Percentiles rank a stretch among this genome's conserved stretches.
Evolutionary conservation across 2,113 vertebrate genomes (phyloP).

Genomic region (Lanius ludovicianus): DNA sequence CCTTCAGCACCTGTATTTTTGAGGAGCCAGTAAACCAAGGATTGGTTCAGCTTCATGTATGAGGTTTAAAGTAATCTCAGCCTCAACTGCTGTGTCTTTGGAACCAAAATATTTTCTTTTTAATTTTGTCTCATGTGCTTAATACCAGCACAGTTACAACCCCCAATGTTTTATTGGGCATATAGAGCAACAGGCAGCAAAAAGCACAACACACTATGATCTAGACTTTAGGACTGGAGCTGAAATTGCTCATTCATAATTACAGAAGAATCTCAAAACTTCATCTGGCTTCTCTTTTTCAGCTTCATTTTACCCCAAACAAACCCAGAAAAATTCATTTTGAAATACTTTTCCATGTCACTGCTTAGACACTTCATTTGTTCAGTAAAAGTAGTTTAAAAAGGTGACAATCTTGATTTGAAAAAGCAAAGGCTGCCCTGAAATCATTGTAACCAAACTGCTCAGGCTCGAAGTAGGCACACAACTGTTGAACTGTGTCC

Average conservation of each 20-base stretch:
- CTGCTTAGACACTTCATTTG: not conserved
- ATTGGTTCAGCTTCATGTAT: not conserved
- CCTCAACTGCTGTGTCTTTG: not conserved
- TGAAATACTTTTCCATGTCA: not conserved
- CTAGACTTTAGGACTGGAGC: not conserved
- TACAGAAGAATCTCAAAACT: not conserved
- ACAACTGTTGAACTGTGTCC: not conserved
- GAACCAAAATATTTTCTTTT: not conserved
- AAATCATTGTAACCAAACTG: not conserved
- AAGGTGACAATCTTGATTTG: not conserved
- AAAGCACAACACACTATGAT: not conserved
- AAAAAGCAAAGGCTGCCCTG: not conserved
- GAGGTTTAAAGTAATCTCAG: not conserved
- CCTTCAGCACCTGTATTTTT: slow-evolving; percentile 33
- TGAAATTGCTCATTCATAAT: not conserved
- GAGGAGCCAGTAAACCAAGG: slow-evolving; percentile 11
- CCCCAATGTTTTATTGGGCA: not conserved
- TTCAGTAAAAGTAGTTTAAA: not conserved
- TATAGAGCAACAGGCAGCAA: not conserved
- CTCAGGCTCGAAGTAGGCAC: not conserved
- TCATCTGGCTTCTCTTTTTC: not conserved
- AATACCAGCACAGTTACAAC: not conserved
- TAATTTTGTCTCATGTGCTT: not conserved
- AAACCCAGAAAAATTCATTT: not conserved
- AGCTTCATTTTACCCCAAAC: not conserved